Evolutionary conservation across 2,888 invertebrate species (phyloP).

Genomic region (Drosophila prostipennis): DNA sequence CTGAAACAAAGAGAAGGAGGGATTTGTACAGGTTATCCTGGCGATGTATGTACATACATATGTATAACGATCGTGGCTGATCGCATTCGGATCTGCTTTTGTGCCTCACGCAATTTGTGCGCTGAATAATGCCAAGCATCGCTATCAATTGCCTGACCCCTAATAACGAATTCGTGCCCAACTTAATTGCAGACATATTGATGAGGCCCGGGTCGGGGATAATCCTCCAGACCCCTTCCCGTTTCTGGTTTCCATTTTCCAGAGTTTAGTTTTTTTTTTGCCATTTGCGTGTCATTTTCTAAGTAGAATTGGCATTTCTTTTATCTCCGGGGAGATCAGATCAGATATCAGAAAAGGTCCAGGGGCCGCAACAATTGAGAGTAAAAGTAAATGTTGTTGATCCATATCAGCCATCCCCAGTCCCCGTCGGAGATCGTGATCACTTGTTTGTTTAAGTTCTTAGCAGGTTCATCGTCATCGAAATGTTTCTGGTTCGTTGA

Average conservation of each 20-base stretch:
- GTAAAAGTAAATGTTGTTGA: slow-evolving; percentile 53
- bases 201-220: slow-evolving; percentile 50
- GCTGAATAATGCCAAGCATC: slow-evolving; percentile 43
- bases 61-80: slow-evolving; percentile 48
- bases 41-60: background rate
- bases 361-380: slow-evolving; percentile 61
- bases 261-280: slow-evolving; percentile 29
- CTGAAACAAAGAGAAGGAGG: slow-evolving; percentile 14
- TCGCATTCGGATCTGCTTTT: slow-evolving; percentile 43
- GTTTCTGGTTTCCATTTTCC: slow-evolving; percentile 21
- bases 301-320: slow-evolving; percentile 74
- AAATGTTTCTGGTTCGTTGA: slow-evolving; percentile 74
- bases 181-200: slow-evolving; percentile 75
- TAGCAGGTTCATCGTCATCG: slow-evolving; percentile 56
- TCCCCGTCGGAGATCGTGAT: slow-evolving; percentile 50
- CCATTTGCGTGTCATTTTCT: slow-evolving; percentile 75
- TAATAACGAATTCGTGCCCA: slow-evolving; percentile 76
- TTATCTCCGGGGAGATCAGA: slow-evolving; percentile 41
- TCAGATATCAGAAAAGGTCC: slow-evolving; percentile 55
- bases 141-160: slow-evolving; percentile 72
- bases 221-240: slow-evolving; percentile 39
- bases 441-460: slow-evolving; percentile 74
- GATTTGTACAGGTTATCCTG: slow-evolving; percentile 33
- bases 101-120: slow-evolving; percentile 68
- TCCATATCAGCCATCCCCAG: slow-evolving; percentile 24